Conservation (phyloP, 2,113 vertebrate species). For the Ginglymostoma cirratum region DNA sequence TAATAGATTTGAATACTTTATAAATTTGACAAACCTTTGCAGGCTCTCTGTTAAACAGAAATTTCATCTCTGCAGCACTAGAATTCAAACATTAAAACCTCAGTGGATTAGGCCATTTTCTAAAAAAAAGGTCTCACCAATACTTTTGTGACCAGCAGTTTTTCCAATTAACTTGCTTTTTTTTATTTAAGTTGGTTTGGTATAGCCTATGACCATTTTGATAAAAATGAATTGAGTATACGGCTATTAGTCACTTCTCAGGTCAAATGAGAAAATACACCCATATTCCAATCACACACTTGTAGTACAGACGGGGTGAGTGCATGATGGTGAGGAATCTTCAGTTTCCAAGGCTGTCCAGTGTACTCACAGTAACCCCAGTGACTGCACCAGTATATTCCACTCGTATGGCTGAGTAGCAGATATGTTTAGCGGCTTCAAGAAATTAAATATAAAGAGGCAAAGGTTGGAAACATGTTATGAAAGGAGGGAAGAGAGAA, state of each 20-base stretch:
- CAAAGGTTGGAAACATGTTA: background rate
- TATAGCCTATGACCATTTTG: background rate
- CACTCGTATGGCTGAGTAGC: background rate
- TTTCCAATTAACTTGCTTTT: background rate
- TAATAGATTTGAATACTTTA: background rate
- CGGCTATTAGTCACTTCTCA: background rate
- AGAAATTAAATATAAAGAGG: background rate
- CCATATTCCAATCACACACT: background rate
- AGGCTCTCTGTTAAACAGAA: background rate
- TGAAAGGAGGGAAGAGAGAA: no score
- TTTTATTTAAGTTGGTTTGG: background rate
- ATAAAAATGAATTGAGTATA: background rate
- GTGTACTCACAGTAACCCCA: no score
- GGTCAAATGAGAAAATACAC: background rate
- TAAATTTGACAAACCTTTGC: background rate
- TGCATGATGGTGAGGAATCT: no score
- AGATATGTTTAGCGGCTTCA: background rate
- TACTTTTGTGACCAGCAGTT: background rate
- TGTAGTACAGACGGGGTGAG: background rate
- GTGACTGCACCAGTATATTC: background rate
- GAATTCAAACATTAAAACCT: background rate
- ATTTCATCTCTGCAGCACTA: background rate
- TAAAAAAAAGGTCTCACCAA: background rate
- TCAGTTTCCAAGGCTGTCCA: no score
- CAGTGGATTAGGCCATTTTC: background rate